Conservation (phyloP, 2,888 invertebrate species). For the Volucella zonaria region DNA sequence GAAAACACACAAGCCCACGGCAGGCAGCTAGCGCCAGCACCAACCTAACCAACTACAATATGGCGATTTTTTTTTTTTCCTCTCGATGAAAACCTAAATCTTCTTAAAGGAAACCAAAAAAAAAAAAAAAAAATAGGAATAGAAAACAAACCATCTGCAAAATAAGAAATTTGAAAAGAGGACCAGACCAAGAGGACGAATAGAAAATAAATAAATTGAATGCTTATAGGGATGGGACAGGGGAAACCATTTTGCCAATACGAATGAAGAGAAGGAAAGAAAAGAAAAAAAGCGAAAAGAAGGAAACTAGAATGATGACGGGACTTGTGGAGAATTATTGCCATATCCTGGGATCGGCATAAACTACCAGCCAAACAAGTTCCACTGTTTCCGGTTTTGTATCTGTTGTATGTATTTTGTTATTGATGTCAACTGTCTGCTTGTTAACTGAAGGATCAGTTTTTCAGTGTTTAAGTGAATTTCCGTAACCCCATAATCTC, state of each 20-base stretch:
- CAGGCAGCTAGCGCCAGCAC: neutral
- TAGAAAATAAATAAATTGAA: constrained; percentile 22
- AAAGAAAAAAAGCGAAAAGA: constrained; percentile 46
- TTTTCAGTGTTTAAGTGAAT: constrained; percentile 58
- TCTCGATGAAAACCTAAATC: constrained; percentile 62
- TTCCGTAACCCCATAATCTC: constrained; percentile 50
- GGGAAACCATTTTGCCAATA: constrained; percentile 36
- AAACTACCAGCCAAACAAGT: constrained; percentile 17
- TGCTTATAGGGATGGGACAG: neutral
- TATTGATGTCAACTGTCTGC: constrained; percentile 58
- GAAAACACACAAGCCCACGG: constrained; percentile 15
- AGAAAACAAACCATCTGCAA: constrained; percentile 18
- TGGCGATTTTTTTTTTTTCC: constrained; percentile 5
- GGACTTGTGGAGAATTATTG: constrained; percentile 55
- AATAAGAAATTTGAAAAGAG: constrained; percentile 39
- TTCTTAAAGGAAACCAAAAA: constrained; percentile 28
- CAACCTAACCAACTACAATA: constrained; percentile 22
- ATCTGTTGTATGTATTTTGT: constrained; percentile 33
- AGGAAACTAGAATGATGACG: constrained; percentile 57
- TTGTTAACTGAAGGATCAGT: constrained; percentile 43
- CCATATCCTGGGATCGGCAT: constrained; percentile 38
- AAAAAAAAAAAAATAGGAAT: too few species aligned
- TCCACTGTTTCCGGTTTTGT: constrained; percentile 44
- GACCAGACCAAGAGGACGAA: neutral
- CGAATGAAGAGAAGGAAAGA: constrained; percentile 21